Evolutionary conservation across 2,113 vertebrate species (phyloP).

Genomic region (Stomatorhinus ivindoensis): DNA sequence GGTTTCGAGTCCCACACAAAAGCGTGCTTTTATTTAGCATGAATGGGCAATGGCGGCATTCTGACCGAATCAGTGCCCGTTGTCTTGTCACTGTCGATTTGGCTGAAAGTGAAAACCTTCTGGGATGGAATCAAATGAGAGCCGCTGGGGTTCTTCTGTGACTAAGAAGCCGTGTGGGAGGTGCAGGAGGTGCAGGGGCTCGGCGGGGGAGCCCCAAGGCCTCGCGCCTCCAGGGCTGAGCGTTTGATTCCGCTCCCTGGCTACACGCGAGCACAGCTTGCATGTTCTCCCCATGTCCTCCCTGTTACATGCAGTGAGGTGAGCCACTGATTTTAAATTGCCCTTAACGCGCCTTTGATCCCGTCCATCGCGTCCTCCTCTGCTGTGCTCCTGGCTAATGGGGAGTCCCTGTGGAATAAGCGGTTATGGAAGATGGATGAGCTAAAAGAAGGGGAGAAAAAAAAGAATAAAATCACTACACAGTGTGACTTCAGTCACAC

Average conservation of each 20-base stretch:
- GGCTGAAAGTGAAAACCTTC: not conserved
- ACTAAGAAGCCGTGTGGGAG: not conserved
- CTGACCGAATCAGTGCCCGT: not conserved
- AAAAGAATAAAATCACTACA: not conserved
- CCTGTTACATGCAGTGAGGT: not conserved
- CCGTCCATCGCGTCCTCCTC: not conserved
- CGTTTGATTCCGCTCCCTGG: not conserved
- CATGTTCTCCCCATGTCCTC: not conserved
- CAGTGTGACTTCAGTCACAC: not conserved
- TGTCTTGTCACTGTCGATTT: conserved; percentile 3
- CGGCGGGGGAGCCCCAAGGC: not conserved
- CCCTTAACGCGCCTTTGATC: not conserved
- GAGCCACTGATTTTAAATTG: not conserved
- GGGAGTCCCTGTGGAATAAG: not conserved
- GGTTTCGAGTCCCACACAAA: not conserved
- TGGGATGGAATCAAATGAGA: not conserved
- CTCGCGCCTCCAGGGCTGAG: not conserved
- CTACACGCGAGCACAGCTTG: not conserved
- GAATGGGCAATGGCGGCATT: not conserved
- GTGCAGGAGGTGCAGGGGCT: not conserved
- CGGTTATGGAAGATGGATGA: not conserved
- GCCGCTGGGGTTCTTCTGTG: not conserved
- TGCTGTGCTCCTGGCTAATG: not conserved
- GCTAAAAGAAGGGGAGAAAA: not conserved
- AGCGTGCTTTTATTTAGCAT: conserved; percentile 9